Evolutionary conservation across 2,113 vertebrate genomes (phyloP).

Genomic region (Cairina moschata): DNA sequence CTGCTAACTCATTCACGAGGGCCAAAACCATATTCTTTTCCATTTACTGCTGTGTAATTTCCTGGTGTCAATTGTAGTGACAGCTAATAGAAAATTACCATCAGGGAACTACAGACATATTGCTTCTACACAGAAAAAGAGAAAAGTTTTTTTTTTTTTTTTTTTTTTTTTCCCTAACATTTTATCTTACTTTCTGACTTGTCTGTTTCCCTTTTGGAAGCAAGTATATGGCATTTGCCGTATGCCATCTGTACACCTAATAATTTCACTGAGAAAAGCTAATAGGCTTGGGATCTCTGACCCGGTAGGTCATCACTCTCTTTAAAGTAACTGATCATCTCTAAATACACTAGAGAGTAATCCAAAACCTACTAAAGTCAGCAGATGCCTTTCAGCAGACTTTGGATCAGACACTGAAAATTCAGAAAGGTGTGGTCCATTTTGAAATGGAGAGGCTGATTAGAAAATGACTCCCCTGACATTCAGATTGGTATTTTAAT

Average conservation of each 20-base stretch:
- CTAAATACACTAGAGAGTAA: slow-evolving; percentile 2
- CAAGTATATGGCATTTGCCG: not conserved
- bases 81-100: not conserved
- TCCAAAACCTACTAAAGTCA: not conserved
- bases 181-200: not conserved
- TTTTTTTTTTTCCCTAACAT: not conserved
- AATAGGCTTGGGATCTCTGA: slow-evolving; percentile 9
- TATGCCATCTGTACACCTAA: not conserved
- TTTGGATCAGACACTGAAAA: slow-evolving; percentile 1
- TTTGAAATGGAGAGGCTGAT: slow-evolving; percentile 6
- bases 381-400: not conserved
- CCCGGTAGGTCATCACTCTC: not conserved
- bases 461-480: not conserved
- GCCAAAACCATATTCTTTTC: not conserved
- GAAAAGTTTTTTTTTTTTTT: not conserved
- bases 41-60: not conserved
- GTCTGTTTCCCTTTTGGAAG: not conserved
- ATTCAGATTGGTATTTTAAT: not conserved
- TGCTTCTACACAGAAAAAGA: not conserved
- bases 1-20: not conserved
- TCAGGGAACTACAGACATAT: not conserved
- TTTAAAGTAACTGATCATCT: slow-evolving; percentile 1
- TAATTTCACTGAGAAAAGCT: slow-evolving; percentile 6
- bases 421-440: slow-evolving; percentile 25
- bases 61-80: not conserved